Evolutionary conservation across 2,113 vertebrate genomes (phyloP).

Genomic region (Nyctibius bracteatus): DNA sequence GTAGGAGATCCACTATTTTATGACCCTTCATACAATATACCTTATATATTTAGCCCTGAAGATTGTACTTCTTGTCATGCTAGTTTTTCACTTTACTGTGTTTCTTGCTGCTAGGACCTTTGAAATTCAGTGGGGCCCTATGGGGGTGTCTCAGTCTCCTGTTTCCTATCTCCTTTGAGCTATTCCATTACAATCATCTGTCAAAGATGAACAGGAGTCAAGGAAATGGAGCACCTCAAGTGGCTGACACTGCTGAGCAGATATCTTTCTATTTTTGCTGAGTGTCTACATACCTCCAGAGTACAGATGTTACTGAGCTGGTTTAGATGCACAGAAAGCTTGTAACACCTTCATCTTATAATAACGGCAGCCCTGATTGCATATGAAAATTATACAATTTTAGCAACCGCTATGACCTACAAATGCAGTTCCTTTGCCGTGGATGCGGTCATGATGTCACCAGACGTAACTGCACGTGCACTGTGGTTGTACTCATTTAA

Average conservation of each 20-base stretch:
- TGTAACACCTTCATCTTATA: not conserved
- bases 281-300: not conserved
- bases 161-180: constrained; percentile 3
- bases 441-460: not conserved
- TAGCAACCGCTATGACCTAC: not conserved
- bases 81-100: not conserved
- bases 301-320: not conserved
- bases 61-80: not conserved
- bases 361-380: not conserved
- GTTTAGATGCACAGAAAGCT: not conserved
- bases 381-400: not conserved
- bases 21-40: not conserved
- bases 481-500: not conserved
- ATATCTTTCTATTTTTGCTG: constrained; percentile 12
- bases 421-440: not conserved
- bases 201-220: not conserved
- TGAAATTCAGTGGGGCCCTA: not conserved
- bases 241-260: not conserved
- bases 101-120: not conserved
- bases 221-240: constrained; percentile 19
- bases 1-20: not conserved
- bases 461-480: not conserved
- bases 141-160: not conserved
- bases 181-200: not conserved
- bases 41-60: not conserved